These are phyloP conservation scores for Anser cygnoides DNA, from an alignment of 2,113 vertebrate genomes.

Conservation along the genomic window DNA sequence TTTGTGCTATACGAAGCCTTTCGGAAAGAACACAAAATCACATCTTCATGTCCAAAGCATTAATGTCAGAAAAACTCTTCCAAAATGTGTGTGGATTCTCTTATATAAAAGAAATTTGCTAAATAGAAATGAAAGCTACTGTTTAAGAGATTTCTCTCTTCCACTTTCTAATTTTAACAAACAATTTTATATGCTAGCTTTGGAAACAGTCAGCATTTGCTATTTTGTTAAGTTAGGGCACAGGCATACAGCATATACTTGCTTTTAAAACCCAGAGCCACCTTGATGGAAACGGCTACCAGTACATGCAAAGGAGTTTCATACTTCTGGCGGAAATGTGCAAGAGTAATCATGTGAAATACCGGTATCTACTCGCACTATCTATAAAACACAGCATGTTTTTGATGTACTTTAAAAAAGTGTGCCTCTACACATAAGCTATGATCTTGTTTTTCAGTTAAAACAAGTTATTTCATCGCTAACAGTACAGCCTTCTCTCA, in stretches of 20 bases:
- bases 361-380: background rate
- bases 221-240: background rate
- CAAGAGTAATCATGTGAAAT: background rate
- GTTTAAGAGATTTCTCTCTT: background rate
- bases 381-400: background rate
- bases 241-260: background rate
- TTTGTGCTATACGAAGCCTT: background rate
- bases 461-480: conserved; percentile 36
- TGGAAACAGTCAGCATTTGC: background rate
- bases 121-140: no score
- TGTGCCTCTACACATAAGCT: background rate
- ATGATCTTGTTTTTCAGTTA: background rate
- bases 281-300: background rate
- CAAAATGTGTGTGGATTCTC: background rate
- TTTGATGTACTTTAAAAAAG: background rate
- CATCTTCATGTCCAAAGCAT: background rate
- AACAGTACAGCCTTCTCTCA: conserved; percentile 48
- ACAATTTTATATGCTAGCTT: background rate
- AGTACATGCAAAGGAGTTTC: background rate
- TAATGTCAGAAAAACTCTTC: background rate
- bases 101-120: background rate
- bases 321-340: accelerated
- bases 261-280: background rate
- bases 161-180: conserved; percentile 10
- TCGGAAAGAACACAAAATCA: background rate